These are phyloP conservation scores for Dryobates pubescens DNA, from an alignment of 2,797 vertebrate genomes.

Conservation along the genomic window DNA sequence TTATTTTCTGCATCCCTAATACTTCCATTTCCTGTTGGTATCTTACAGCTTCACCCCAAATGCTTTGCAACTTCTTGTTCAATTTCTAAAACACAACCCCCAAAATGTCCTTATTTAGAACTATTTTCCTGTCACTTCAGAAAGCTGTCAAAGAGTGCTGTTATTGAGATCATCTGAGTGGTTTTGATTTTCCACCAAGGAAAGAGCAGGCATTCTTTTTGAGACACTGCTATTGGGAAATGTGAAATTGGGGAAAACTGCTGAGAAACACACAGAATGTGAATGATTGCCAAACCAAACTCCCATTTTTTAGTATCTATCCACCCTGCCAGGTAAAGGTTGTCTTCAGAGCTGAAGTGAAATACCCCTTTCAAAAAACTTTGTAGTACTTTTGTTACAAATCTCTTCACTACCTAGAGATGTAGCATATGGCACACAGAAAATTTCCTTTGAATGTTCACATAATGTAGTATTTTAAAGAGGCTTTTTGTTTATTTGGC, in stretches of 20 bases:
- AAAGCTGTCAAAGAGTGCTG: background rate
- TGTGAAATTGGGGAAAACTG: background rate
- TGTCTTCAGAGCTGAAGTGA: background rate
- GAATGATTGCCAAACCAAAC: background rate
- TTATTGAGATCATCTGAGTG: background rate
- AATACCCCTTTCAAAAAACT: background rate
- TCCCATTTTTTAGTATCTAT: background rate
- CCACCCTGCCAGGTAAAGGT: background rate
- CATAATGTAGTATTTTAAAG: background rate
- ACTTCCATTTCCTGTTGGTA: background rate
- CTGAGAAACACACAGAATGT: background rate
- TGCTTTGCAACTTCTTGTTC: background rate
- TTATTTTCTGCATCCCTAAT: background rate
- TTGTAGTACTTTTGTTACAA: background rate
- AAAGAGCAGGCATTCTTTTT: background rate
- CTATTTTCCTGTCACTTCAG: slow-evolving; percentile 48
- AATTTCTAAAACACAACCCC: background rate
- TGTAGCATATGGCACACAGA: background rate
- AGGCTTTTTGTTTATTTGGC: background rate
- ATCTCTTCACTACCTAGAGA: background rate
- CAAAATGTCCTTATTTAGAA: slow-evolving; percentile 22
- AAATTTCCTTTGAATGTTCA: fast-evolving
- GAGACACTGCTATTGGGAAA: background rate
- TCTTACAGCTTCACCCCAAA: background rate
- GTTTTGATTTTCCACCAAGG: background rate